Evolutionary conservation across 1,140 invertebrate species (phyloP), one percentile per base, ranked within the genome.

Genomic region (Zaprionus gabonicus): DNA sequence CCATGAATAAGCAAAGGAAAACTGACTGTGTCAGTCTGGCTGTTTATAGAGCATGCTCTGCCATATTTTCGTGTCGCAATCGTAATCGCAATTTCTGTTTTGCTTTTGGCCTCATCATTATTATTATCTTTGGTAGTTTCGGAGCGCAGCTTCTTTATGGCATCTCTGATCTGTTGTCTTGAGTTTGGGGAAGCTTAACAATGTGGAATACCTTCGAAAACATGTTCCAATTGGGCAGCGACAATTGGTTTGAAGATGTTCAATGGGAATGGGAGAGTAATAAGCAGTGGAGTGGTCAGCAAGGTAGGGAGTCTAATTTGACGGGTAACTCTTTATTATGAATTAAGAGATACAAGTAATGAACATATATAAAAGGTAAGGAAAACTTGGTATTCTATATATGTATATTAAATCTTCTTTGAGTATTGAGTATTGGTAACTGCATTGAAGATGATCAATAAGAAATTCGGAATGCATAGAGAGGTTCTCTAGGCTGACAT

Each of bases 61-160:
- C 60, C 63, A 44, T 74, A 56, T 70, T 68, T 72, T 70, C 46
- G 73, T 80, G 71, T 81, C 55, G 41, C 66, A 68, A 78, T 76
- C 76, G 71, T 36, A 44, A 72, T 75, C 80, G 71, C 46, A 82
- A 82, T 79, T 63, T 82, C 58, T 46, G n/a, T 46, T 46, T 46
- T 46, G 41, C 41, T 44, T 44, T 44, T n/a, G 41, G 12, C 12
- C 36, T 13, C 80, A 59, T 60, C 59, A 55, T 76, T 62, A 63
- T 72, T 60, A 51, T 78, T 79, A 58, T 68, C 38, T 36, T 60
- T 60, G 53, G 15, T 23, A 28, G 34, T 66, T 66, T 17, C 17
- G 15, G 9, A 10, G 9, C 31, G 10, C 20, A 51, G 46, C 46
- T 51, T 51, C 46, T 51, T 51, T 20, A 13, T 3, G 36, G 17